phyloP scores from a whole-genome alignment of 2,113 vertebrate genomes.

The Pipa parva region DNA sequence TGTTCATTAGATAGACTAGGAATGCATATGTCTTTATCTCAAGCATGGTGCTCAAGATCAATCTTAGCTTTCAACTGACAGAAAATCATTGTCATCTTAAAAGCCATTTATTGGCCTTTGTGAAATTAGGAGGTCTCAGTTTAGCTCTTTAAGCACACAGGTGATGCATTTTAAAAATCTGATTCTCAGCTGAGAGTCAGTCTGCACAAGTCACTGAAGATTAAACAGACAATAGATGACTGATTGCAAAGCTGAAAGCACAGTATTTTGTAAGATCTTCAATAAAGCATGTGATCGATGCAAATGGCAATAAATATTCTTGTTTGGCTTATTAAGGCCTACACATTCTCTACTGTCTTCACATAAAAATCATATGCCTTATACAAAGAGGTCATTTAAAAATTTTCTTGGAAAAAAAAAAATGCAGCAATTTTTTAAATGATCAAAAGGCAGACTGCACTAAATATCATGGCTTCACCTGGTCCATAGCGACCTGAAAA shows the following conservation, averaged over 20 bases:
- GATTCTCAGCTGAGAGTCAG: neutral
- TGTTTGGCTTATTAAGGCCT: neutral
- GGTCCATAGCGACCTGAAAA: too few relatives aligned
- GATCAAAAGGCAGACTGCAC: too few relatives aligned
- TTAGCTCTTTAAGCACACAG: conserved; percentile 7
- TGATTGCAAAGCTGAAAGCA: conserved; percentile 1
- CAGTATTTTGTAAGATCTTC: neutral
- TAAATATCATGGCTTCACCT: too few relatives aligned
- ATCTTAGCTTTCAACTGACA: conserved; percentile 25
- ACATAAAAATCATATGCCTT: neutral
- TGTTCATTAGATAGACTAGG: conserved; percentile 20
- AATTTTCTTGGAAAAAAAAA: too few relatives aligned
- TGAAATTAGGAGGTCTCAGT: conserved; percentile 14
- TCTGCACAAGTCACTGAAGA: conserved; percentile 7
- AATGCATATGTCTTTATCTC: conserved; percentile 1
- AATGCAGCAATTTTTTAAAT: too few relatives aligned
- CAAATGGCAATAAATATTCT: neutral
- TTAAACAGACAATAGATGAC: conserved; percentile 21
- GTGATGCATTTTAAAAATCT: neutral
- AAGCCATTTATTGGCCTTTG: conserved; percentile 18
- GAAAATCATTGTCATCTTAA: conserved; percentile 30
- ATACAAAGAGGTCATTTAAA: too few relatives aligned
- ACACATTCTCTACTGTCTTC: neutral
- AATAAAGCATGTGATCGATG: neutral
- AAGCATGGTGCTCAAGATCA: conserved; percentile 20